Conservation (phyloP, 1,140 invertebrate genomes). For the Diachasma alloeum region DNA sequence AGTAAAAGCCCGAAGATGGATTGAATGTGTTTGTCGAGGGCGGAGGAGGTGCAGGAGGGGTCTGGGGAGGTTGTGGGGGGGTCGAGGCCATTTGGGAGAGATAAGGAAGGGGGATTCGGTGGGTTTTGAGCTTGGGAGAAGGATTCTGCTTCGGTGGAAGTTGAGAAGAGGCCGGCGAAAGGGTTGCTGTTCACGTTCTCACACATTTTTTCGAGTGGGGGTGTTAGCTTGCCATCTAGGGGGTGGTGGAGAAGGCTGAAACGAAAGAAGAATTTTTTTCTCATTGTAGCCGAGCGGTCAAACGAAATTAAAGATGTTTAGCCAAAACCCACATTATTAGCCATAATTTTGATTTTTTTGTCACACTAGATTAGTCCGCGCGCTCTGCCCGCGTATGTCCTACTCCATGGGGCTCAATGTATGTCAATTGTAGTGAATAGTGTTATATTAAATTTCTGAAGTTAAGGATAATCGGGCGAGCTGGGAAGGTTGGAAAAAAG, state of each 20-base stretch:
- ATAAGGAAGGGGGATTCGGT: neutral
- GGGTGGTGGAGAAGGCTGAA: neutral
- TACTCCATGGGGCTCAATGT: too few relatives aligned
- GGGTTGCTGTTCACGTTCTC: conserved; percentile 58
- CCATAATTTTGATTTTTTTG: too few relatives aligned
- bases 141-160: conserved; percentile 48
- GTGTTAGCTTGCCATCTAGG: neutral
- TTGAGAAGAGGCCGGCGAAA: conserved; percentile 62
- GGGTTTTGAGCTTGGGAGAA: conserved; percentile 37
- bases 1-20: conserved; percentile 76
- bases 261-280: neutral
- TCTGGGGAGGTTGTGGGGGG: neutral
- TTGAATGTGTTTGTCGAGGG: conserved; percentile 64
- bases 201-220: conserved; percentile 44
- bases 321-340: too few relatives aligned
- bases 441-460: too few relatives aligned
- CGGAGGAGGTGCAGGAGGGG: conserved; percentile 11
- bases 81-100: neutral
- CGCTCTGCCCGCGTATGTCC: too few relatives aligned
- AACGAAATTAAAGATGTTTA: too few relatives aligned
- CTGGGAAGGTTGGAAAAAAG: too few relatives aligned
- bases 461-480: too few relatives aligned
- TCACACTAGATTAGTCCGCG: too few relatives aligned
- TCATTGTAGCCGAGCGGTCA: too few relatives aligned
- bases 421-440: too few relatives aligned